phyloP scores from a whole-genome alignment of 2,797 vertebrate genomes.

The Poeciliopsis presidionis region DNA sequence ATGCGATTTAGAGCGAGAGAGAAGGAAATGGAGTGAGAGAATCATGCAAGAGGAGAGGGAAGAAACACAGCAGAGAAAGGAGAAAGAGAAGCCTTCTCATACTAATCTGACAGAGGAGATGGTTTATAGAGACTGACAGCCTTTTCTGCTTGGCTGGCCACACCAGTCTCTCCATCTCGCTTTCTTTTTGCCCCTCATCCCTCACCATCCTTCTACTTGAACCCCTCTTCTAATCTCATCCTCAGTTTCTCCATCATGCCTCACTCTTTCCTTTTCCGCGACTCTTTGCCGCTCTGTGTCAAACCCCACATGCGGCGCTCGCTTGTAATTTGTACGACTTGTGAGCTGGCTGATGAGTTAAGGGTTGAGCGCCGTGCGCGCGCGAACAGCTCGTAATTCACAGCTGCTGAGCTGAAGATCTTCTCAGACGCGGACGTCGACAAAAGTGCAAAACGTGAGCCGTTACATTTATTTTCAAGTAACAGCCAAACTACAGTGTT shows the following conservation, averaged over 20 bases:
- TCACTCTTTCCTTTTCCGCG: slow-evolving; percentile 24
- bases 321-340: slow-evolving; percentile 50
- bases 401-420: slow-evolving; percentile 6
- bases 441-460: background rate
- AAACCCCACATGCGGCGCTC: slow-evolving; percentile 20
- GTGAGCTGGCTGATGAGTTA: slow-evolving; percentile 36
- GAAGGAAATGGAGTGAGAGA: slow-evolving; percentile 65
- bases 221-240: slow-evolving; percentile 57
- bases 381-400: slow-evolving; percentile 9
- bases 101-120: slow-evolving; percentile 80
- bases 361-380: background rate
- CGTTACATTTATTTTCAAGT: background rate
- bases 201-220: slow-evolving; percentile 56
- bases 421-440: background rate
- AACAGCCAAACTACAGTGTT: background rate
- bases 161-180: slow-evolving; percentile 66
- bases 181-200: slow-evolving; percentile 65
- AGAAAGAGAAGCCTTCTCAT: slow-evolving; percentile 63
- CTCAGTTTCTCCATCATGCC: slow-evolving; percentile 62
- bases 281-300: slow-evolving; percentile 32
- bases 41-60: slow-evolving; percentile 49
- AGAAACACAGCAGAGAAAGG: slow-evolving; percentile 47
- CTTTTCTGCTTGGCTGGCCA: slow-evolving; percentile 77
- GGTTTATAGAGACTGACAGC: slow-evolving; percentile 79
- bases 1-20: slow-evolving; percentile 42